Evolutionary conservation across 2,797 vertebrate species (phyloP), one percentile per base, ranked within the genome.

Genomic region (Myotis planiceps): DNA sequence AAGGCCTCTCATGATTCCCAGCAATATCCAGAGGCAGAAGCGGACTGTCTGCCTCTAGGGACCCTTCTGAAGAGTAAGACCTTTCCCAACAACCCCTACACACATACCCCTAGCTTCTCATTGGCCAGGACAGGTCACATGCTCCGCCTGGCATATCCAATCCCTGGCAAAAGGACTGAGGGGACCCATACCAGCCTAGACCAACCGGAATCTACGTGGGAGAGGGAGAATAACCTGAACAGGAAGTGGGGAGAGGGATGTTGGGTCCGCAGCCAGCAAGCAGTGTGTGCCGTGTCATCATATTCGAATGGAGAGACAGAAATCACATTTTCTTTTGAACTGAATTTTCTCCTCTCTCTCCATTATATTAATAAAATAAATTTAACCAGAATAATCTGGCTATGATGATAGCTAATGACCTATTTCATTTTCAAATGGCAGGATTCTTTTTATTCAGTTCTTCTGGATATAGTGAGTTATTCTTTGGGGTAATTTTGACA

Each of bases 311-410:
- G 58, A 88, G 85, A 96, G 96, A 97, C 84, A 90, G 96, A 98
- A 97, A 90, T 97, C 96, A 93, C 95, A 89, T 98, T 98, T 98
- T 97, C 97, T 98, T 94, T 90, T 94, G 25, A 96, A 88, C 90
- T 96, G 45, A 49, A 25, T 82, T 53, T 82, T 72, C 88, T 60
- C 65, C 6, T 58, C 51, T 90, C 90, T 96, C 84, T 82, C 89
- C 80, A 75, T n/a, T 97, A 94, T 89, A 45, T 93, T 98, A 97
- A 90, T 96, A 95, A 97, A 97, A 94, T 83, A 93, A 93, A 97
- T 47, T 58, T 39, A 84, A 51, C 32, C 32, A 60, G 29, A 69
- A 53, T 89, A 68, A 76, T 82, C 32, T 66, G n/a, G 47, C 94
- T 78, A 49, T 87, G 71, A 78, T 83, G 72, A 76, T 89, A 94